Evolutionary conservation across 2,888 invertebrate species (phyloP), one percentile per base, ranked within the genome.

Genomic region (Nemotelus pantherinus): DNA sequence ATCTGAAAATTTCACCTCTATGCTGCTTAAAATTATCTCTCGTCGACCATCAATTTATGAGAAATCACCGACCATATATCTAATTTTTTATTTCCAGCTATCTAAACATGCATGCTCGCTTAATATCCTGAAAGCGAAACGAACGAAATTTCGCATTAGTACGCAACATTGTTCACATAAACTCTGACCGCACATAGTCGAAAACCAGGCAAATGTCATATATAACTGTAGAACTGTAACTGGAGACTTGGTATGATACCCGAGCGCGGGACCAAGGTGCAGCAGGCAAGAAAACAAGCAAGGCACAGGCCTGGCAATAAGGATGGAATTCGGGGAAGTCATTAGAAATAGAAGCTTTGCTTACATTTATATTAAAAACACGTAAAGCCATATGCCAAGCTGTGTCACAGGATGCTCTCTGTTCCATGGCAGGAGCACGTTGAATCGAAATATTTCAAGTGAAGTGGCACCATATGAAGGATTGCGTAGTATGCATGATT

Each of bases 311-410:
- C 25, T 25, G 25, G 25, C 25, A 25, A 25, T 25, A 25, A 43
- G 41, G 43, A 63, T 5, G 45, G 41, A 47, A 65, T 47, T 47
- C 10, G n/a, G 65, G 55, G n/a, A 71, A 57, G 55, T 71, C 71
- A 68, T 71, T 71, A 57, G 43, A 7, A 55, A 55, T 50, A 44
- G 55, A 71, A 39, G 71, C 71, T 71, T 55, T 41, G 39, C 43
- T 57, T 45, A 71, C 71, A 71, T 71, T 71, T 41, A 71, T 71
- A 71, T 71, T 71, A 71, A 71, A 71, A 71, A 71, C 71, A 71
- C 57, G 71, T 71, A 71, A 71, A 71, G 48, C 71, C 71, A 55
- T 55, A 71, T 71, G 71, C 55, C 71, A 71, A 55, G 68, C 50
- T 48, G 39, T 68, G 68, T 68, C 68, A 50, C 68, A 68, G 71